Base-by-base conservation (phyloP, 2,888 invertebrate genomes). In the Tetragonisca angustula region DNA sequence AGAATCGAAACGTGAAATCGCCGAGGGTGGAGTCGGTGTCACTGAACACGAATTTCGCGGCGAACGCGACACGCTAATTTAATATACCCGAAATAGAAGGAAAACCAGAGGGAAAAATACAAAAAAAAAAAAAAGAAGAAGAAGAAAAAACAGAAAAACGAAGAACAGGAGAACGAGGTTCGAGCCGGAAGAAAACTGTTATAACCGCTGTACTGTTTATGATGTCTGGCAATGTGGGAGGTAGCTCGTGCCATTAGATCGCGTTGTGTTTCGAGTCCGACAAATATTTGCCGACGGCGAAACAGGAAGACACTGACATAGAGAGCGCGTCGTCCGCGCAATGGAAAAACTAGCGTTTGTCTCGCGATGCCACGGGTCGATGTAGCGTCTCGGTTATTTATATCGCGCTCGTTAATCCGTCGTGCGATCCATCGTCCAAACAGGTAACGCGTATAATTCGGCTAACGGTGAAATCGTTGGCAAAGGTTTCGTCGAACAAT, bases 231-330 rank as follows among this genome's bases (percentile, higher is more conserved):
- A 36, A 56, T 32, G 43, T 43, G 43, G 49, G 59, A 61, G 27
- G n/a, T 17, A 54, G 52, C 19, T 43, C 67, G 43, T 54, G 67
- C 76, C 79, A 89, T 87, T 89, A 86, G 81, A 84, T 76, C 76
- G 56, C 69, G 82, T 83, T 71, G 70, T 78, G 86, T 79, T 85
- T 68, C 75, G 72, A 78, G 73, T 85, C 79, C 68, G 69, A 76
- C 85, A 86, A 89, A 87, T 86, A 88, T 89, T 89, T 88, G 77
- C 83, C 78, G 21, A 62, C 68, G 70, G 52, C 71, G 61, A 76
- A 80, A 82, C 76, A 83, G 79, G 81, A 85, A 80, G 76, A 79
- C 32, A 32, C 76, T 64, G 70, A 72, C 65, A 36, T 64, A 64
- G 54, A 65, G 54, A 65, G 19, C 54, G 17, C 43, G 50, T 4